Evolutionary conservation across 2,888 invertebrate species (phyloP).

Genomic region (Carabus problematicus): DNA sequence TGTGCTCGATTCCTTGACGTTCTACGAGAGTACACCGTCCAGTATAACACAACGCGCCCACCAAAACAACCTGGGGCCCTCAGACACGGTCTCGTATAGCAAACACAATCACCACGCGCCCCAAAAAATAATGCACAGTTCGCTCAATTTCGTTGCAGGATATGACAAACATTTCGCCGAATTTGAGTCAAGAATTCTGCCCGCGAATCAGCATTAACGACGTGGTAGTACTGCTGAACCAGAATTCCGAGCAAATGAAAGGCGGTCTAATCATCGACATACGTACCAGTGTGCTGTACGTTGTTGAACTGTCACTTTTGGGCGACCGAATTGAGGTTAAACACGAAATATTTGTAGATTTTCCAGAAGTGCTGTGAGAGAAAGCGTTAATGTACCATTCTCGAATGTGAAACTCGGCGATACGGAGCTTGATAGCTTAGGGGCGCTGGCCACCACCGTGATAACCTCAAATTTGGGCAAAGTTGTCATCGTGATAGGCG

Average conservation of each 20-base stretch:
- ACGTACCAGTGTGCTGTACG: conserved; percentile 69
- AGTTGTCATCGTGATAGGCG: conserved; percentile 80
- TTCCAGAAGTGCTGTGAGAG: conserved; percentile 78
- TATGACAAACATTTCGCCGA: conserved; percentile 71
- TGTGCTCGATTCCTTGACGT: conserved; percentile 85
- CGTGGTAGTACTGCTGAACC: conserved; percentile 64
- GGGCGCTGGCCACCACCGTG: conserved; percentile 66
- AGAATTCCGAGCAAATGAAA: conserved; percentile 60
- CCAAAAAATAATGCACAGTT: conserved; percentile 3
- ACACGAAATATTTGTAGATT: conserved; percentile 63
- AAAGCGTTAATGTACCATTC: conserved; percentile 89
- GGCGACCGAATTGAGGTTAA: neutral
- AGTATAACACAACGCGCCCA: conserved; percentile 88
- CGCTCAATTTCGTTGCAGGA: too few species aligned
- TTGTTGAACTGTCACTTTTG: conserved; percentile 32
- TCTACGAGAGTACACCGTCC: conserved; percentile 84
- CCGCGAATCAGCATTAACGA: conserved; percentile 88
- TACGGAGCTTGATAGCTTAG: conserved; percentile 73
- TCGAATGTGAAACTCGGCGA: conserved; percentile 77
- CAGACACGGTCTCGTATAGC: conserved; percentile 50
- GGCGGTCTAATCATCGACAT: conserved; percentile 73
- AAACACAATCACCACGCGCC: neutral
- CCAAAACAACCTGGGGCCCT: conserved; percentile 59
- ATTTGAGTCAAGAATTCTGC: conserved; percentile 76
- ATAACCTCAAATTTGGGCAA: conserved; percentile 69